Base-by-base conservation (phyloP, 2,888 invertebrate genomes). In the Chrysolina americana region DNA sequence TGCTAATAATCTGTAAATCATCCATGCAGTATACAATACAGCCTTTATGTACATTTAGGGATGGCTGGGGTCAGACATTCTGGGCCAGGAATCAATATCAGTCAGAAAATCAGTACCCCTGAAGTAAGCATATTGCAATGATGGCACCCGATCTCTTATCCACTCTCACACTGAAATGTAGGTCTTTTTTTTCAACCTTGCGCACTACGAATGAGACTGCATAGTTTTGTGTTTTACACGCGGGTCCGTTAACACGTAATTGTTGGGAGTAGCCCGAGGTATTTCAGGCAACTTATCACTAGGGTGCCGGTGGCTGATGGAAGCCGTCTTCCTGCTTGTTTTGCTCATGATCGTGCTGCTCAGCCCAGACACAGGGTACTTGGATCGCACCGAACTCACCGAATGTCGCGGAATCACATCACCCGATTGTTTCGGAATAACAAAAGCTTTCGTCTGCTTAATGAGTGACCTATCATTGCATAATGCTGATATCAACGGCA, bases 381-480 rank as follows among this genome's bases (percentile, higher is more conserved):
- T 94, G 79, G 90, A 89, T 85, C 90, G 91, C 63, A 79, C 80
- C 71, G 83, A 84, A 68, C 80, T 81, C 81, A 89, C 88, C 80
- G 88, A 89, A 87, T 84, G 87, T 82, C 89, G 83, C 70, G 86
- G 87, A 21, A 71, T 77, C 71, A 76, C 79, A 64, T 84, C 86
- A 53, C 84, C 87, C 41, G 91, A 90, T 83, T 92, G 92, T 87
- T 94, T 94, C 70, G 94, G 94, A 90, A 93, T 91, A 79, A 94
- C 95, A 86, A 95, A 94, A 23, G 95, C 95, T 87, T 95, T 95
- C 68, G 96, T 96, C 89, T 96, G 96, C 88, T 95, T 96, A 74
- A 96, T 90, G 84, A 98, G 91, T 75, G 96, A 95, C 74, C 95
- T 92, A 88, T 98, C 98, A 87, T 97, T 98, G 90, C 97, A 98